A percentile compares a stretch with the other conserved stretches of the same genome.
phyloP scores from a whole-genome alignment of 2,797 vertebrate genomes.

The Sciurus carolinensis region DNA sequence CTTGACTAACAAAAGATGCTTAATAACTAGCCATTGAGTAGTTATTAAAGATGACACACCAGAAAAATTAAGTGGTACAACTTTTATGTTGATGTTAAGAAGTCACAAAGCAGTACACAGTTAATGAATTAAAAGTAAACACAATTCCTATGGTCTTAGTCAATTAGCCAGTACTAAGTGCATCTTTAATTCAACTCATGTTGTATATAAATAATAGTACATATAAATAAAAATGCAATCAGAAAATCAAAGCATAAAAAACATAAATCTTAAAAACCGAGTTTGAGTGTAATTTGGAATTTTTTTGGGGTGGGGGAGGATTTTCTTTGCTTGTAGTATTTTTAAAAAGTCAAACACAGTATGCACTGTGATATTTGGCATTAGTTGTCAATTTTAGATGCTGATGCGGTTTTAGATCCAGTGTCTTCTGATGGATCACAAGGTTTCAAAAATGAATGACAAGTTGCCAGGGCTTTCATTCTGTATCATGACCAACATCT shows the following conservation, averaged over 20 bases:
- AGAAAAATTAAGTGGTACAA: conserved; percentile 31
- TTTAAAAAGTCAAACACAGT: not conserved
- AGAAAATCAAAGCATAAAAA: conserved; percentile 61
- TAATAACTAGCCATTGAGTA: not conserved
- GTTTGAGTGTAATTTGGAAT: conserved; percentile 38
- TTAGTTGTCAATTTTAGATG: not conserved
- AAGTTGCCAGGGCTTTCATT: conserved; percentile 67
- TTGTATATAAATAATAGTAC: conserved; percentile 21
- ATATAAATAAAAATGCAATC: not conserved
- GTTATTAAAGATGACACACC: not conserved
- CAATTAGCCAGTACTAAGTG: not conserved
- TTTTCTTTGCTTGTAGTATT: conserved; percentile 61
- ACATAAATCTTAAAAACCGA: conserved; percentile 6
- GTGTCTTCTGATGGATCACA: not conserved
- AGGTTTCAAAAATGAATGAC: not conserved
- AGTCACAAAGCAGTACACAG: not conserved
- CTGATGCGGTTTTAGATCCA: conserved; percentile 14
- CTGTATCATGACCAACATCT: conserved; percentile 52
- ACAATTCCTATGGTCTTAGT: conserved; percentile 2
- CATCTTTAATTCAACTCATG: not conserved
- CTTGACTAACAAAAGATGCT: not conserved
- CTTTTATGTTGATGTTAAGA: conserved; percentile 42
- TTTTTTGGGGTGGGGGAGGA: not conserved
- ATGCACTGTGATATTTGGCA: not conserved
- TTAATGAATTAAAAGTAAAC: conserved; percentile 68